A percentile compares a stretch with the other conserved stretches of the same genome.
Conservation (phyloP, 2,888 invertebrate genomes). For the Minunthozetes semirufus region DNA sequence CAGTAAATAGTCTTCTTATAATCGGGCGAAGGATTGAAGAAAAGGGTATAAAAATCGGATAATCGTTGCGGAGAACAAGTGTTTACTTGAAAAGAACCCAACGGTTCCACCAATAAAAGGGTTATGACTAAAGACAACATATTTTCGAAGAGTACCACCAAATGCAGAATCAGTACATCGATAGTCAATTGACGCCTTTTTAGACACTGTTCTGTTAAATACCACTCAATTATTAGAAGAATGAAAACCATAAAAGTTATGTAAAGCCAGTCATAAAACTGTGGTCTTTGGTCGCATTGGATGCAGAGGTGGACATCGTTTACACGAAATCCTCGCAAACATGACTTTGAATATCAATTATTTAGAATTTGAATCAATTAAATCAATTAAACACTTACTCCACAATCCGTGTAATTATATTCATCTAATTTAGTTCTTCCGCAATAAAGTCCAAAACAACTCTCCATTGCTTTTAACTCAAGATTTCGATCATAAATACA, state of each 20-base stretch:
- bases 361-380: neutral
- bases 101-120: conserved; percentile 70
- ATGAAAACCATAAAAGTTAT: conserved; percentile 86
- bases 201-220: conserved; percentile 74
- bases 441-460: conserved; percentile 76
- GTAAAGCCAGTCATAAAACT: conserved; percentile 85
- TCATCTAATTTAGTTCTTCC: conserved; percentile 65
- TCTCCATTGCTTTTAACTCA: neutral
- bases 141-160: conserved; percentile 76
- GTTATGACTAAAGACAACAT: conserved; percentile 66
- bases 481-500: no score
- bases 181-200: conserved; percentile 57
- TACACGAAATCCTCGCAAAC: conserved; percentile 30
- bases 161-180: conserved; percentile 66
- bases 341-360: conserved; percentile 14
- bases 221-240: conserved; percentile 81
- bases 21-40: conserved; percentile 88
- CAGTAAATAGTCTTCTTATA: conserved; percentile 82
- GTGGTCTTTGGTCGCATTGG: conserved; percentile 65
- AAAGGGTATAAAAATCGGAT: conserved; percentile 93
- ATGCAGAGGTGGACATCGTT: conserved; percentile 59
- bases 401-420: conserved; percentile 66
- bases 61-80: conserved; percentile 72
- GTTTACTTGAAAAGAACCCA: conserved; percentile 65
- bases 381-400: conserved; percentile 48